phyloP scores from a whole-genome alignment of 2,888 invertebrate species.

The Onthophagus sagittarius region DNA sequence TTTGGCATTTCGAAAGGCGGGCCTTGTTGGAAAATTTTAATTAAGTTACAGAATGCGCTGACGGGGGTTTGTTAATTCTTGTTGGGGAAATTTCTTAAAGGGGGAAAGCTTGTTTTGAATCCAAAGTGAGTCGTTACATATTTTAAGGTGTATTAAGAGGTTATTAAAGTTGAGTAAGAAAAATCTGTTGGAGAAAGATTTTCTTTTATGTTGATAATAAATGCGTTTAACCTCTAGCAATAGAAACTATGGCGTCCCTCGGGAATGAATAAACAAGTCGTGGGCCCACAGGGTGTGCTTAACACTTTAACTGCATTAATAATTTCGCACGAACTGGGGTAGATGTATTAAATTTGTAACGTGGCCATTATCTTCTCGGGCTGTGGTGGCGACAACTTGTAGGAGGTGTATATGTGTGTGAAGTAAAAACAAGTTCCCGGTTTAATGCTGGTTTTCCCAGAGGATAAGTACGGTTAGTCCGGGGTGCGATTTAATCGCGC shows the following conservation, averaged over 20 bases:
- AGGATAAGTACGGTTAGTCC: background rate
- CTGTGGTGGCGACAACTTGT: background rate
- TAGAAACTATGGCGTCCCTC: background rate
- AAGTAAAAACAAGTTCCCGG: background rate
- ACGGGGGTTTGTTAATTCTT: background rate
- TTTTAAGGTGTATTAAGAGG: too few relatives aligned
- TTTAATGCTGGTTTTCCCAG: background rate
- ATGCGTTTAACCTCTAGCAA: background rate
- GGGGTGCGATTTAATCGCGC: background rate
- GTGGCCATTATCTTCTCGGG: background rate
- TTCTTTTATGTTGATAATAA: background rate
- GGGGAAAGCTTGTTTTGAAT: too few relatives aligned
- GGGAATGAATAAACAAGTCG: background rate
- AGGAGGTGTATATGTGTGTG: background rate
- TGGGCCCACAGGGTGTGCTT: background rate
- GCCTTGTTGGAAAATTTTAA: background rate
- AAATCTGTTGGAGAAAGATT: background rate
- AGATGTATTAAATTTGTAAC: background rate
- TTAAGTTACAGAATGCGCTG: background rate
- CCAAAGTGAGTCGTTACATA: too few relatives aligned
- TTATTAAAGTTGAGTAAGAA: background rate
- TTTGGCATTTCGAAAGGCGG: background rate
- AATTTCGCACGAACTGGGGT: background rate
- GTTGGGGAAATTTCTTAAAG: too few relatives aligned
- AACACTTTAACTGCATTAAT: background rate